Percentiles rank a stretch among this genome's conserved stretches.
phyloP scores from a whole-genome alignment of 2,797 vertebrate genomes.

The Amphiprion clarkii region DNA sequence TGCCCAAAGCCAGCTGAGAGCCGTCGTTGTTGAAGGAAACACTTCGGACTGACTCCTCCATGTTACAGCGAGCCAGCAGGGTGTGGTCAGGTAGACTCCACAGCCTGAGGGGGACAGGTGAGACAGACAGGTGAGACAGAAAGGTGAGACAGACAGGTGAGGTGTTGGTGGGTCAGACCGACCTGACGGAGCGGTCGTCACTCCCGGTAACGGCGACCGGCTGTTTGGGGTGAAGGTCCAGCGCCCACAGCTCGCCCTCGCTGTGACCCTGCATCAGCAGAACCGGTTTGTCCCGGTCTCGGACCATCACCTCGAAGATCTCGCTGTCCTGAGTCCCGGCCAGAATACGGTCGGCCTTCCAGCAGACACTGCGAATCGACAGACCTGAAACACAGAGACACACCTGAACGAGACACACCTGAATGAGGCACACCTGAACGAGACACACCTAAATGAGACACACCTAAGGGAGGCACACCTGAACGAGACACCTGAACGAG shows the following conservation, averaged over 20 bases:
- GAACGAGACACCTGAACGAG: too few relatives aligned
- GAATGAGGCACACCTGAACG: too few relatives aligned
- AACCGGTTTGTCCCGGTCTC: slow-evolving; percentile 94
- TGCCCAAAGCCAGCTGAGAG: slow-evolving; percentile 94
- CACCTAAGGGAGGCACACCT: too few relatives aligned
- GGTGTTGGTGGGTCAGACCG: slow-evolving; percentile 33
- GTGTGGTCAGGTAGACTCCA: slow-evolving; percentile 95
- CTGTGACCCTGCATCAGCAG: slow-evolving; percentile 97
- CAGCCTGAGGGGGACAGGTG: slow-evolving; percentile 78
- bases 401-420: too few relatives aligned
- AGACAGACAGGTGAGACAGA: background rate
- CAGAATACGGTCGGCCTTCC: slow-evolving; percentile 94
- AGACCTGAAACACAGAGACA: slow-evolving; percentile 83
- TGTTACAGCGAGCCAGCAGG: slow-evolving; percentile 95
- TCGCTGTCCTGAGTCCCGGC: slow-evolving; percentile 98
- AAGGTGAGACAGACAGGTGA: background rate
- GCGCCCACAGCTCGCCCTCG: slow-evolving; percentile 97
- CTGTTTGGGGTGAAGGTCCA: slow-evolving; percentile 95
- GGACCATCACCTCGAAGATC: slow-evolving; percentile 97
- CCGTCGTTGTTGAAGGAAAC: slow-evolving; percentile 95
- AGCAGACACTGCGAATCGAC: slow-evolving; percentile 96
- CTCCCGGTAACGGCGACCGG: slow-evolving; percentile 94
- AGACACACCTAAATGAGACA: too few relatives aligned
- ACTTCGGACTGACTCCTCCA: slow-evolving; percentile 95
- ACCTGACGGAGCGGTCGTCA: slow-evolving; percentile 95